phyloP scores from a whole-genome alignment of 1,140 invertebrate species.

The Macrobrachium nipponense region DNA sequence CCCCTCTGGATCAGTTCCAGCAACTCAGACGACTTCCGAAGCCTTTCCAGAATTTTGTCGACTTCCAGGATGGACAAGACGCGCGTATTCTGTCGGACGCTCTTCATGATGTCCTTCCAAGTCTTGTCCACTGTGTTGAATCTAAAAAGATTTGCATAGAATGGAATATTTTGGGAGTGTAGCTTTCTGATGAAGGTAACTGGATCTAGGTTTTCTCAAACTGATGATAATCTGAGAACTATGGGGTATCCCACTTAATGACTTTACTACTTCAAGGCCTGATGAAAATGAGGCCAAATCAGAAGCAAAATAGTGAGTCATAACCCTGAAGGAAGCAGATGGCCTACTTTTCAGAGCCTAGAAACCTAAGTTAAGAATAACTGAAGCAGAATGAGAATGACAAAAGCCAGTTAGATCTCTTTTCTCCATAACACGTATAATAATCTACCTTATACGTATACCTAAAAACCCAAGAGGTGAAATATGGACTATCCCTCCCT shows the following conservation, averaged over 20 bases:
- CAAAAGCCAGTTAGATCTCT: background rate
- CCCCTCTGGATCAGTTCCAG: constrained; percentile 92
- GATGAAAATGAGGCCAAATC: no score
- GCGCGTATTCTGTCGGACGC: constrained; percentile 80
- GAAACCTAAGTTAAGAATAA: no score
- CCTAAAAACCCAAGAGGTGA: no score
- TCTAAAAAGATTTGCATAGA: constrained; percentile 37
- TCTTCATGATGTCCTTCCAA: constrained; percentile 96
- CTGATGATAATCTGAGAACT: no score
- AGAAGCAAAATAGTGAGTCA: no score
- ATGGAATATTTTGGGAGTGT: background rate
- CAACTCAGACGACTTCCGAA: constrained; percentile 89
- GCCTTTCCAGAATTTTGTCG: constrained; percentile 91
- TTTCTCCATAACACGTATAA: background rate
- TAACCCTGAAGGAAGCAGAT: no score
- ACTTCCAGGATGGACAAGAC: constrained; percentile 89
- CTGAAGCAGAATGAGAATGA: no score
- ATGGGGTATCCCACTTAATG: no score
- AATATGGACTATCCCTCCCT: no score
- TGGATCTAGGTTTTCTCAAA: background rate
- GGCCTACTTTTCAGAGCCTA: no score
- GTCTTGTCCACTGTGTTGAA: constrained; percentile 70
- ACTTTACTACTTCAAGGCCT: no score
- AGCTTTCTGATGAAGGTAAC: background rate
- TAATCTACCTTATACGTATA: background rate